Evolutionary conservation across 2,113 vertebrate species (phyloP).

Genomic region (Protobothrops mucrosquamatus): DNA sequence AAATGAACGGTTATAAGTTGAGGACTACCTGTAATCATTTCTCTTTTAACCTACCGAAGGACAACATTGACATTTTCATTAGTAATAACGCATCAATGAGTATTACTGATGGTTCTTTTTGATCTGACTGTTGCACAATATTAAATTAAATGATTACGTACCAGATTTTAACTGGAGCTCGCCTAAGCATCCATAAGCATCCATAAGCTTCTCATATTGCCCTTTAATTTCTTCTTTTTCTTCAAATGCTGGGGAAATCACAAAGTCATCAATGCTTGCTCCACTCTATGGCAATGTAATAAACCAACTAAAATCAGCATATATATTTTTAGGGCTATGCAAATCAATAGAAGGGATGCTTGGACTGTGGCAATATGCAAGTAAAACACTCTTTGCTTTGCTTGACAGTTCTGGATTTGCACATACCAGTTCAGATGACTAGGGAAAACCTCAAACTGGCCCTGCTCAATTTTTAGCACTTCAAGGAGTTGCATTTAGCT

Average conservation of each 20-base stretch:
- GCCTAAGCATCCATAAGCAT: conserved; percentile 78
- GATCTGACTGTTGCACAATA: conserved; percentile 2
- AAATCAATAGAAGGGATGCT: background rate
- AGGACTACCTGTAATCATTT: background rate
- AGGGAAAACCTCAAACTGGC: background rate
- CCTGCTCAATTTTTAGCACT: background rate
- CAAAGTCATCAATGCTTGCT: conserved; percentile 24
- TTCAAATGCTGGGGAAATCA: conserved; percentile 68
- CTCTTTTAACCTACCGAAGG: conserved; percentile 2
- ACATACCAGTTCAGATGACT: background rate
- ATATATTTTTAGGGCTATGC: background rate
- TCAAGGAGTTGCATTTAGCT: background rate
- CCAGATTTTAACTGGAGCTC: conserved; percentile 73
- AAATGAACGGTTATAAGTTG: background rate
- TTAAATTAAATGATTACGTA: conserved; percentile 50
- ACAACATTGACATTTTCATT: background rate
- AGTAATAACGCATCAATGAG: background rate
- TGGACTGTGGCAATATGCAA: background rate
- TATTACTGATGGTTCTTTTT: background rate
- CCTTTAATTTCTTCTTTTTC: conserved; percentile 77
- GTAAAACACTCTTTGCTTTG: background rate
- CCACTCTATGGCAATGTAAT: background rate
- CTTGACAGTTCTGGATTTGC: background rate
- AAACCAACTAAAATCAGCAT: background rate
- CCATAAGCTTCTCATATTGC: conserved; percentile 73